Evolutionary conservation across 2,888 invertebrate species (phyloP).

Genomic region (Selenia dentaria): DNA sequence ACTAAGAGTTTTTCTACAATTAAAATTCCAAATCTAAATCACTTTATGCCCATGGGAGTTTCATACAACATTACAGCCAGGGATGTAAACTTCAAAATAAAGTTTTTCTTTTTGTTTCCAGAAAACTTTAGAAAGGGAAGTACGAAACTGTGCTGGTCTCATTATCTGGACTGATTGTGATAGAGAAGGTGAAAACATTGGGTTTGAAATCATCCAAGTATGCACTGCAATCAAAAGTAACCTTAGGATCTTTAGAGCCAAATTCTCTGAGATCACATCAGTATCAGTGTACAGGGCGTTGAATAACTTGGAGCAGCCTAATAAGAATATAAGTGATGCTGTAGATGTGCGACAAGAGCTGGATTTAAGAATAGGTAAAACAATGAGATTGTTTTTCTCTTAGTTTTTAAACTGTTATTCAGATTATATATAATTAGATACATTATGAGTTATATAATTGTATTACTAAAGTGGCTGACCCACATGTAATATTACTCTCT

Average conservation of each 20-base stretch:
- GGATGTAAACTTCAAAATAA: no score
- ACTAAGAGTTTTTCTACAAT: no score
- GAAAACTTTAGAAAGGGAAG: constrained; percentile 89
- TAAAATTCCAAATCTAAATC: no score
- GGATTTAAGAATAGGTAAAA: constrained; percentile 94
- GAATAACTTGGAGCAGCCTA: constrained; percentile 90
- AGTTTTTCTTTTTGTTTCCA: constrained; percentile 54
- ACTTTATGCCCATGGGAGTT: no score
- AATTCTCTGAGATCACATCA: constrained; percentile 98
- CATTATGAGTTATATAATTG: no score
- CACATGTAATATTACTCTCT: no score
- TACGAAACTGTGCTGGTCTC: constrained; percentile 87
- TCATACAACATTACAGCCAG: no score
- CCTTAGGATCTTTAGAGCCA: constrained; percentile 90
- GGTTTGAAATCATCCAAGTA: constrained; percentile 97
- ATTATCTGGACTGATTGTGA: constrained; percentile 99
- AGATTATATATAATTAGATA: no score
- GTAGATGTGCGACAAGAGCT: constrained; percentile 97
- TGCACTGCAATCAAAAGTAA: constrained; percentile 92
- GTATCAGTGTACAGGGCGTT: constrained; percentile 92
- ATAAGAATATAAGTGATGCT: constrained; percentile 93
- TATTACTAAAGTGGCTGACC: no score
- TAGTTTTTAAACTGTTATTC: no score
- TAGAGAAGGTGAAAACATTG: constrained; percentile 99
- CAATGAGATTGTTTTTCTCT: no score